Evolutionary conservation across 2,888 invertebrate genomes (phyloP).

Genomic region (Gandaritis pyraliata): DNA sequence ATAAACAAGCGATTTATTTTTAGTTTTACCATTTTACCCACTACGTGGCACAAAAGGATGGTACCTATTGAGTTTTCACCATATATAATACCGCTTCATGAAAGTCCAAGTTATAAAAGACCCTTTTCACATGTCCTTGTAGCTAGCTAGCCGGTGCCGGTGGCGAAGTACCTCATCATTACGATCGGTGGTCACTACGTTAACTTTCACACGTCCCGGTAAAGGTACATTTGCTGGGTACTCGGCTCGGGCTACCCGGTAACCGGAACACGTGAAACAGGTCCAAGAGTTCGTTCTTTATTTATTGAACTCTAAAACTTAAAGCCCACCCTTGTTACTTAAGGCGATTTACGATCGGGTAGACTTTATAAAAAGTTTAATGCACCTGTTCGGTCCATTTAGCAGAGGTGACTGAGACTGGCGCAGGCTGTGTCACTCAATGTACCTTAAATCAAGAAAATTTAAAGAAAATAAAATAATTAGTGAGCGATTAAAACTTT

Average conservation of each 20-base stretch:
- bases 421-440: slow-evolving; percentile 7
- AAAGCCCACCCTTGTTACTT: slow-evolving; percentile 74
- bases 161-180: too few species aligned
- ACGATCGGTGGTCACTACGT: too few species aligned
- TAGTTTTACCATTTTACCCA: slow-evolving; percentile 20
- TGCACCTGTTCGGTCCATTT: slow-evolving; percentile 77
- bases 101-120: slow-evolving; percentile 56
- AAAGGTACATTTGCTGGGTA: too few species aligned
- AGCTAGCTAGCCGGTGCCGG: too few species aligned
- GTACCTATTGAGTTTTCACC: slow-evolving; percentile 12
- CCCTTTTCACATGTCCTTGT: too few species aligned
- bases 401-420: slow-evolving; percentile 62
- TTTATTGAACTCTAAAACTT: slow-evolving; percentile 69
- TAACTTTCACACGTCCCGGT: too few species aligned
- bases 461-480: too few species aligned
- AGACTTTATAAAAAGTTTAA: slow-evolving; percentile 69
- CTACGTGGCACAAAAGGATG: too few species aligned
- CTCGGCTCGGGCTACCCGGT: too few species aligned
- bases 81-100: slow-evolving; percentile 48
- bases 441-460: neutral
- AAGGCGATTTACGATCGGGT: slow-evolving; percentile 72
- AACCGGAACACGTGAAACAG: too few species aligned
- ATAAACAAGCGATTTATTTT: slow-evolving; percentile 30
- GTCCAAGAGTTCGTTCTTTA: slow-evolving; percentile 58
- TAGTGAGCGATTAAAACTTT: too few species aligned